These are phyloP conservation scores for Nasonia longicornis DNA, from an alignment of 1,140 invertebrate genomes.

Conservation along the genomic window DNA sequence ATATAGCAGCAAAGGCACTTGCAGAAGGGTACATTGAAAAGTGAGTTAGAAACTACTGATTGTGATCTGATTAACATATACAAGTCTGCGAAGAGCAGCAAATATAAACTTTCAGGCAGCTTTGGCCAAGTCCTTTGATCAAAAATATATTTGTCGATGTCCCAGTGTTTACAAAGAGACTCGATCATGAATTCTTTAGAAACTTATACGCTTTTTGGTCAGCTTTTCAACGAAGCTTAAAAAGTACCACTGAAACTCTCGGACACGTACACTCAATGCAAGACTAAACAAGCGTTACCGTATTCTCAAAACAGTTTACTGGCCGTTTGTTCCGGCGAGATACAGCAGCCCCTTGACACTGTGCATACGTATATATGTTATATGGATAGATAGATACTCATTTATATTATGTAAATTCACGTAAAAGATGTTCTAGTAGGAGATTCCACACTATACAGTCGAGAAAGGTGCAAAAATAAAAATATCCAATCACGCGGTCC, in stretches of 20 bases:
- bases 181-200: conserved; percentile 11
- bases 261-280: neutral
- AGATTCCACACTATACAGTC: neutral
- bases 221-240: neutral
- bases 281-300: neutral
- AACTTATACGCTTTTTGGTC: conserved; percentile 8
- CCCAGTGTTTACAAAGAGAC: neutral
- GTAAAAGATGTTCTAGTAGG: conserved; percentile 27
- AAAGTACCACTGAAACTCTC: neutral
- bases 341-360: conserved; percentile 27
- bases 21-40: conserved; percentile 21
- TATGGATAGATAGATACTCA: neutral
- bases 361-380: neutral
- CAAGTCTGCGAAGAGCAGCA: no score
- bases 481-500: neutral
- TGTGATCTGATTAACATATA: no score
- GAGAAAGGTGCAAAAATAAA: neutral
- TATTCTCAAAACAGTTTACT: neutral
- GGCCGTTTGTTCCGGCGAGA: conserved; percentile 7
- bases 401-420: conserved; percentile 6
- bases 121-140: no score
- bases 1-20: conserved; percentile 1
- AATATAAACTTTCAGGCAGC: no score
- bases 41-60: no score
- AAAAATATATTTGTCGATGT: no score